Base-by-base conservation (phyloP, 2,888 invertebrate species). In the Sphaerophoria rueppellii region DNA sequence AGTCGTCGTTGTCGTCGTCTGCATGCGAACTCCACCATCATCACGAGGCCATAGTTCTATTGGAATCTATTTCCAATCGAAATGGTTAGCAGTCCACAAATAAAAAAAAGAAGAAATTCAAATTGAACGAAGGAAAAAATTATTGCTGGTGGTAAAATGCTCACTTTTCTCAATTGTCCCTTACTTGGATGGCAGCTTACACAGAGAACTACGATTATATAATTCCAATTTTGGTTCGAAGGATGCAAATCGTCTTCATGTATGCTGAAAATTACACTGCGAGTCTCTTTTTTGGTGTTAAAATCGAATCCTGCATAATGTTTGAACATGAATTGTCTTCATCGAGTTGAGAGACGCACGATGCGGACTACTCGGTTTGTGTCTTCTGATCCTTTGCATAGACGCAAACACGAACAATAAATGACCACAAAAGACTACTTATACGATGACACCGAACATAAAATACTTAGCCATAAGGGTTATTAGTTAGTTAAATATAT, bases 161-260 rank as follows among this genome's bases (percentile, higher is more conserved):
- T 79, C 85, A 81, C 83, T 80, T 71, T 67, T 72, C 60, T 76
- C 70, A 77, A 77, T 77, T 77, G 82, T 77, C 73, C 81, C 76
- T 48, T 72, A 77, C 81, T 81, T 80, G 79, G 82, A 50, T 58
- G 60, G 55, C 37, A 46, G 54, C 67, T 52, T 52, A 82, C 73
- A 72, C 55, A 69, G 73, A 67, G 65, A 65, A 48, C 60, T 63
- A 58, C 71, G 80, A 83, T 83, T 83, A 79, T 60, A 61, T 79
- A 70, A 82, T 60, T 67, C 75, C 80, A 24, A 54, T 34, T 75
- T 83, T 83, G 80, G 85, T 35, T 63, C 34, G 32, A 46, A 63
- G 40, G 60, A 81, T 85, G 85, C 85, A 73, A 85, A 80, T 83
- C 54, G 11, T 32, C 35, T n/a, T 0, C 1, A 4, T 37, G 12